Conservation (phyloP, 2,888 invertebrate genomes). For the Ecliptopera silaceata region DNA sequence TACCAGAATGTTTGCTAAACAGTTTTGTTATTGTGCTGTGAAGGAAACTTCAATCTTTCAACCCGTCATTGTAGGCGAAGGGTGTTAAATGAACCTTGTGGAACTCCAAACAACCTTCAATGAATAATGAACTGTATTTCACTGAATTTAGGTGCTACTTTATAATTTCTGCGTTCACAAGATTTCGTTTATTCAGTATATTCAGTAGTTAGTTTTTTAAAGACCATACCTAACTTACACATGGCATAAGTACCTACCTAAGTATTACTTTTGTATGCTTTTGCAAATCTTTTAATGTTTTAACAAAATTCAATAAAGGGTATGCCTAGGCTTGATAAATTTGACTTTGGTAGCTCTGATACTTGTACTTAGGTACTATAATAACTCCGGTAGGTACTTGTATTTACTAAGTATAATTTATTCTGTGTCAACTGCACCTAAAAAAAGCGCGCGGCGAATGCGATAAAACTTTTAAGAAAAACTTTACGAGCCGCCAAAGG, state of each 20-base stretch:
- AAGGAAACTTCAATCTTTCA: conserved; percentile 43
- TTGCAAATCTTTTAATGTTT: no score
- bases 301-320: no score
- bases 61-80: conserved; percentile 60
- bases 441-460: conserved; percentile 44
- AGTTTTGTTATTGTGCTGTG: conserved; percentile 59
- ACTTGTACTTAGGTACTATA: not conserved
- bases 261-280: no score
- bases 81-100: not conserved
- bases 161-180: not conserved
- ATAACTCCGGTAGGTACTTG: not conserved
- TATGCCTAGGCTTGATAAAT: no score
- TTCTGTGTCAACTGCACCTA: conserved; percentile 27
- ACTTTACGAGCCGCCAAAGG: conserved; percentile 71
- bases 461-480: conserved; percentile 56
- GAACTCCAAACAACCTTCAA: not conserved
- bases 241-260: no score
- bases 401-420: no score
- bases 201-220: no score
- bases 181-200: not conserved
- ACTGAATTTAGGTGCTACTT: not conserved
- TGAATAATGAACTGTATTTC: not conserved
- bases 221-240: no score
- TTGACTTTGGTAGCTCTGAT: no score
- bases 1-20: conserved; percentile 72